Base-by-base conservation (phyloP, 2,797 vertebrate genomes). In the Tarsius wallacei region DNA sequence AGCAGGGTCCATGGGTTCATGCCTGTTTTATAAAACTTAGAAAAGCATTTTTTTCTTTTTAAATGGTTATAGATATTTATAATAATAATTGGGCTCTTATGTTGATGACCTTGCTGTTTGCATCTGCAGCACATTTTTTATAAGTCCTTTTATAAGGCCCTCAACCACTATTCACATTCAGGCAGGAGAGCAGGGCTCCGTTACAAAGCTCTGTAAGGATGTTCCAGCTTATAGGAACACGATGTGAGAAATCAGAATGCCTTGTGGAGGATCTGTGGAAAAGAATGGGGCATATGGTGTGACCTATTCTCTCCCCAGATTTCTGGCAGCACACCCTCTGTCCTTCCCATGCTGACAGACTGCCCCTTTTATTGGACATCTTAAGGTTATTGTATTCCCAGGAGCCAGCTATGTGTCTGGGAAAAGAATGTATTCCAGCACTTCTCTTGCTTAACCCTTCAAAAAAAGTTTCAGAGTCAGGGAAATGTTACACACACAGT, bases 241-340 rank as follows among this genome's bases (percentile, higher is more conserved):
- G n/a, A 2, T 5, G 13, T 31, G 61, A 26, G 51, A 47, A 51
- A 24, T 66, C 80, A 55, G 57, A 80, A 12, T 28, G 53, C n/a
- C 26, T 81, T 61, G 80, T 11, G 17, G 66, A 68, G 24, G 7
- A 66, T 3, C 33, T 49, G 10, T 53, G 22, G 89, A 31, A 73
- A 74, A 66, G 24, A 57, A 17, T 33, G 24, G n/a, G 42, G 19
- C 7, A 26, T 22, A 2, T 22, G 42, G 63, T 63, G 42, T 51
- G 49, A 90, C n/a, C 33, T 19, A 12, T n/a, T 26, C 36, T 77
- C 57, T 59, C 36, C 31, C 16, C 10, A 57, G 49, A 68, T n/a
- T 90, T 88, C 86, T 93, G 80, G 73, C 24, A 82, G 81, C 28
- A 49, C 15, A 70, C 7, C 28, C n/a, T 94, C 42, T 71, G 15